Base-by-base conservation (phyloP, 1,140 invertebrate genomes). In the Charaxes varanes region DNA sequence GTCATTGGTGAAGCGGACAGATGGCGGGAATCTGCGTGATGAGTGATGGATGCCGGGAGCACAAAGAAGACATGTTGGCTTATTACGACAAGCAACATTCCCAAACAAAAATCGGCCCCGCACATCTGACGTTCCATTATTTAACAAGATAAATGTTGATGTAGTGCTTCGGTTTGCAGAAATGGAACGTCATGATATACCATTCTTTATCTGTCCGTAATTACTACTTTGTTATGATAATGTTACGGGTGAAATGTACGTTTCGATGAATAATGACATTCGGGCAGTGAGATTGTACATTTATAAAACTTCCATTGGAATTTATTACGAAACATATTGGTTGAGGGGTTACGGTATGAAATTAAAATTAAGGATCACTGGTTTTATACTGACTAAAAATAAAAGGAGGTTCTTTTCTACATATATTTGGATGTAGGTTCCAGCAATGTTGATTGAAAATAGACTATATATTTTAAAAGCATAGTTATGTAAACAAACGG, bases 71-170 rank as follows among this genome's bases (percentile, higher is more conserved):
- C 68, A 57, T 73, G 71, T 73, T 71, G 67, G 61, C 76, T 77
- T 80, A 76, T 76, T 76, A 71, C 62, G 54, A 60, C 61, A 60
- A 72, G 54, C 63, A 62, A 76, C 56, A 55, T 66, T 64, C 52
- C 60, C 51, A 55, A 63, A 68, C n/a, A n/a, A 66, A 70, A 74
- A 63, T 65, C 59, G 59, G 54, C 50, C 49, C 50, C 45, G 45
- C 54, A 51, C 42, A 46, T 53, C 48, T 66, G 73, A 81, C 71
- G 53, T 78, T 66, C 65, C 77, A 81, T 81, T 78, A 81, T 73
- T 78, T 78, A 63, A 63, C 53, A 63, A 70, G 71, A 76, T 67
- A 68, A 81, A 78, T 74, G 69, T 77, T 70, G 59, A 61, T 60
- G 53, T 61, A 62, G 53, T 57, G 34, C 35, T 45, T 36, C 43